Evolutionary conservation across 2,797 vertebrate species (phyloP).

Genomic region (Rhinoraja longicauda): DNA sequence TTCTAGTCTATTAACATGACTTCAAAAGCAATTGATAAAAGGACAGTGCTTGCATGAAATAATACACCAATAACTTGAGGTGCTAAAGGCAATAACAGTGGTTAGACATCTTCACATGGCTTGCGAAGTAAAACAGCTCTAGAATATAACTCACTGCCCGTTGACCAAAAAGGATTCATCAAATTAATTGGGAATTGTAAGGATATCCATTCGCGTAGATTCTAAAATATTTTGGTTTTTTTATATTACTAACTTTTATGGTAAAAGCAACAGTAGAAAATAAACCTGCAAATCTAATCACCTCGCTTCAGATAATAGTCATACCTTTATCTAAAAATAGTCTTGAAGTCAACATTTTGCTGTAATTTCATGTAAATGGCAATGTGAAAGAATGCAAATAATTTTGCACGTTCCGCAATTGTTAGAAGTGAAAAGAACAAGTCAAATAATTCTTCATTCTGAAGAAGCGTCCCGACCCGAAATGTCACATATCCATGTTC

Average conservation of each 20-base stretch:
- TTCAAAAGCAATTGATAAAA: conserved; percentile 95
- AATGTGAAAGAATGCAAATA: not conserved
- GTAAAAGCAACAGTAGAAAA: not conserved
- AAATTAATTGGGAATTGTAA: conserved; percentile 26
- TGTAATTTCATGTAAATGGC: not conserved
- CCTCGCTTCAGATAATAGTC: not conserved
- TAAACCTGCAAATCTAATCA: not conserved
- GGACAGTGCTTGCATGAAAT: conserved; percentile 92
- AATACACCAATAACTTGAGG: conserved; percentile 89
- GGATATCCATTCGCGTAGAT: not conserved
- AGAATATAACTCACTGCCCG: conserved; percentile 75
- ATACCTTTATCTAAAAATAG: not conserved
- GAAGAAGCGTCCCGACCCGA: too few relatives aligned
- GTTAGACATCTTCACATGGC: conserved; percentile 69
- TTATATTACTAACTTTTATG: not conserved
- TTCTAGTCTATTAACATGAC: conserved; percentile 99
- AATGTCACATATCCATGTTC: too few relatives aligned
- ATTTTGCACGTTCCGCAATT: not conserved
- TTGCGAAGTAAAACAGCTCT: conserved; percentile 77
- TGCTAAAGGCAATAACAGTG: conserved; percentile 88
- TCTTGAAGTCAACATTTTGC: not conserved
- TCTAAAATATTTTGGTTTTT: conserved; percentile 22
- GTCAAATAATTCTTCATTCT: too few relatives aligned
- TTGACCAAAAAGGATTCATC: conserved; percentile 15
- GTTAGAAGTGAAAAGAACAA: too few relatives aligned